These are phyloP conservation scores for Siniperca obscura DNA, from an alignment of 2,797 vertebrate genomes.

Conservation along the genomic window DNA sequence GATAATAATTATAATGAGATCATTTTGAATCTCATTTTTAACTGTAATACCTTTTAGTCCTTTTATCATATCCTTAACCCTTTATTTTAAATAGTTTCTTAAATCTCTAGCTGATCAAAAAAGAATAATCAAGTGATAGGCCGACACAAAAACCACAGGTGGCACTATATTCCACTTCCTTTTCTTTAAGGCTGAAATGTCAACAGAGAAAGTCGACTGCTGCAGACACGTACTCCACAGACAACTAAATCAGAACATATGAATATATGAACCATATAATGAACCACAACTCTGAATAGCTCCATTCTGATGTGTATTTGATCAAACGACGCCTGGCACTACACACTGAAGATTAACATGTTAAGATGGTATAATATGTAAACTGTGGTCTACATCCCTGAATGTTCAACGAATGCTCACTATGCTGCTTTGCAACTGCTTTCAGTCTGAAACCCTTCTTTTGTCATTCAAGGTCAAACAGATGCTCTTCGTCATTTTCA, in stretches of 20 bases:
- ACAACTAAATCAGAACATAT: background rate
- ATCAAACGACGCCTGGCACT: background rate
- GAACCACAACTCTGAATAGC: background rate
- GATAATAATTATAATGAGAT: no score
- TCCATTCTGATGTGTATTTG: background rate
- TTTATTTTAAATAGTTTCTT: background rate
- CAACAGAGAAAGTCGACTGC: background rate
- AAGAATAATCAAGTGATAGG: background rate
- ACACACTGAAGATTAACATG: background rate
- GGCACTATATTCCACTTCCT: background rate
- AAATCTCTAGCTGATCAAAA: background rate
- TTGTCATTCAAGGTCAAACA: conserved; percentile 67
- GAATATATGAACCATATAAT: background rate
- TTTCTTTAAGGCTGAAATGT: background rate
- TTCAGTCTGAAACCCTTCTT: background rate
- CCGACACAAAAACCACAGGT: background rate
- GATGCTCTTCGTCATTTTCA: conserved; percentile 45
- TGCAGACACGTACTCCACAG: background rate
- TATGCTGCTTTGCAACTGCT: background rate
- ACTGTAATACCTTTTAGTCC: background rate
- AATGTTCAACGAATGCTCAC: background rate
- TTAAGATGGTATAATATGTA: background rate
- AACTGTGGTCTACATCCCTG: conserved; percentile 18
- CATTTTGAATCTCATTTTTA: background rate
- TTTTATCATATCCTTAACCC: background rate